phyloP scores from a whole-genome alignment of 2,113 vertebrate genomes.

The Dascyllus trimaculatus region DNA sequence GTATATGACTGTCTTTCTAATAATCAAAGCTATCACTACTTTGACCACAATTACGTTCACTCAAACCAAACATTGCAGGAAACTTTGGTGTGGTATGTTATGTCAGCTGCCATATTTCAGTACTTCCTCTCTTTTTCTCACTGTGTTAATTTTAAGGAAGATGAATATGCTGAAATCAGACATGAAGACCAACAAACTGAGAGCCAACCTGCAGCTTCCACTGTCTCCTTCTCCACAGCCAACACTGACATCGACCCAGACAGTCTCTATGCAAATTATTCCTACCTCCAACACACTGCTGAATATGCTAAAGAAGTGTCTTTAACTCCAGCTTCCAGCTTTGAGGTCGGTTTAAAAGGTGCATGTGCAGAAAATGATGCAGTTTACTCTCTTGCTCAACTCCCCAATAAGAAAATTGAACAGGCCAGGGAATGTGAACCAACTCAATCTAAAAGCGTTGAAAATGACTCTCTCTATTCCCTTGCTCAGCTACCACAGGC shows the following conservation, averaged over 20 bases:
- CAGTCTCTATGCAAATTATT: conserved; percentile 9
- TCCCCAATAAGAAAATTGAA: background rate
- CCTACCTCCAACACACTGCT: background rate
- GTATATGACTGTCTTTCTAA: too few species aligned
- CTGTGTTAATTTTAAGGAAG: conserved; percentile 33
- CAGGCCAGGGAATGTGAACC: background rate
- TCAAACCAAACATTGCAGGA: too few species aligned
- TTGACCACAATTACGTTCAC: too few species aligned
- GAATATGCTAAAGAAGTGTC: background rate
- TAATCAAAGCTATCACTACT: too few species aligned
- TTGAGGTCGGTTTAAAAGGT: background rate
- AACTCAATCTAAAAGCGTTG: background rate
- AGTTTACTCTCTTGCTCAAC: conserved; percentile 25
- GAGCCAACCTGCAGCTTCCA: background rate
- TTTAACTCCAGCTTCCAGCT: background rate
- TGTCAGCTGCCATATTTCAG: background rate
- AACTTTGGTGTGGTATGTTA: too few species aligned
- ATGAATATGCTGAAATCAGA: conserved; percentile 4
- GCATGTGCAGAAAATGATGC: background rate
- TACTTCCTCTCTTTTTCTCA: background rate
- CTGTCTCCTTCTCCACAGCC: background rate
- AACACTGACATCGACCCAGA: background rate
- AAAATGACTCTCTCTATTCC: background rate
- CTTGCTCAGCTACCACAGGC: background rate
- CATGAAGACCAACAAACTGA: background rate